Evolutionary conservation across 2,113 vertebrate species (phyloP), one percentile per base, ranked within the genome.

Genomic region (Bucco capensis): DNA sequence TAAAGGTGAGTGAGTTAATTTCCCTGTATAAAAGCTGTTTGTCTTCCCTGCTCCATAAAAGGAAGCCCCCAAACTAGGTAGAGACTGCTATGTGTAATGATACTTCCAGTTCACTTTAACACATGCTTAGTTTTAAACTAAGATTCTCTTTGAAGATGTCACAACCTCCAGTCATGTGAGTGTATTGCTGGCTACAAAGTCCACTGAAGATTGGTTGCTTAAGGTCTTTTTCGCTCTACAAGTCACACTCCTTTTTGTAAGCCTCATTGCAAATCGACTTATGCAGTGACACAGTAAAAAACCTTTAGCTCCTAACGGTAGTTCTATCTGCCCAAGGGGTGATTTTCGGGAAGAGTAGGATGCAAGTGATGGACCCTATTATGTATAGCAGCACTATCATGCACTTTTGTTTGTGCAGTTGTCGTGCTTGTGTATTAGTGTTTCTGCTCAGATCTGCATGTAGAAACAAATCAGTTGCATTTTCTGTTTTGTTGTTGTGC

Each of bases 261-360:
- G 57, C 58, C 44, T 91, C 40, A 4, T 10, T 82, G 85, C 53
- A 72, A 79, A 95, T 83, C 75, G 67, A 3, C 73, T 95, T 13
- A 78, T 54, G 64, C 19, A 85, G n/a, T 86, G 91, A 88, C 58
- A 71, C 33, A 61, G 44, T 70, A 91, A 86, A 54, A 94, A 94
- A 91, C 42, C 56, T 85, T 31, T 33, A 57, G 33, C 61, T 78
- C 46, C 66, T 92, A 95, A 94, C 94, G 94, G 76, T 37, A 64
- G 51, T 49, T 65, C 72, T 81, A 24, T 79, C 61, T 78, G 66
- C 65, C 2, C 3, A 76, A 94, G 61, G 54, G 49, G 38, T 91
- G 73, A 54, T 64, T 88, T 90, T 64, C 90, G 75, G 70, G 58
- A 89, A 71, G 47, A 88, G 35, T 6, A 35, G 71, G 58, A 77